A percentile compares a stretch with the other conserved stretches of the same genome.
phyloP scores from a whole-genome alignment of 2,888 invertebrate genomes.

The Argyra leucocephala region DNA sequence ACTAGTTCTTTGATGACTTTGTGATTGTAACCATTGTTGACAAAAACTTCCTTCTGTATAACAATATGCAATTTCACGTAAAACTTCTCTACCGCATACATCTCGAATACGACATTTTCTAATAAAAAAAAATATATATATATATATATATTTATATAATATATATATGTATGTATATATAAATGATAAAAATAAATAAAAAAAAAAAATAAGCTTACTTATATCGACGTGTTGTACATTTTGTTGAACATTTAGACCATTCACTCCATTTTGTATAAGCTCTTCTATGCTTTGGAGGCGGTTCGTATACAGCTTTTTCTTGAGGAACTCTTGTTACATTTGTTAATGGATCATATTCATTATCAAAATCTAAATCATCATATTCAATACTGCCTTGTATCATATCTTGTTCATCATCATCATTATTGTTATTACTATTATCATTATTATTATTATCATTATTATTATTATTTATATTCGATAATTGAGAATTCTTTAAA shows the following conservation, averaged over 20 bases:
- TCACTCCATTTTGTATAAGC: conserved; percentile 69
- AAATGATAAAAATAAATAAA: too few species aligned
- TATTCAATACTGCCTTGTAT: conserved; percentile 20
- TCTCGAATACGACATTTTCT: conserved; percentile 65
- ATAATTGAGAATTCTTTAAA: background rate
- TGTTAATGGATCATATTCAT: conserved; percentile 13
- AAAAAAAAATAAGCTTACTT: conserved; percentile 50
- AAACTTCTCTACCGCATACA: conserved; percentile 65
- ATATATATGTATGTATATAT: conserved; percentile 12
- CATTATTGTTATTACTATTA: conserved; percentile 17
- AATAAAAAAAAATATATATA: conserved; percentile 11
- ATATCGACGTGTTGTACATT: conserved; percentile 69
- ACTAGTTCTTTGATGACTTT: conserved; percentile 35
- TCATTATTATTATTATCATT: conserved; percentile 25
- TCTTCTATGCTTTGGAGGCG: conserved; percentile 34
- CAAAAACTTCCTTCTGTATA: conserved; percentile 74
- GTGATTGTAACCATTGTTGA: conserved; percentile 55
- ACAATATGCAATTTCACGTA: conserved; percentile 77
- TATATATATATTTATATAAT: background rate
- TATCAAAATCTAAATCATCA: conserved; percentile 22
- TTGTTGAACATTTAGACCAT: conserved; percentile 72
- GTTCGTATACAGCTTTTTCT: conserved; percentile 37
- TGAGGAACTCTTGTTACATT: conserved; percentile 19
- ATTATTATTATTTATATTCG: conserved; percentile 23
- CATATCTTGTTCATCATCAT: conserved; percentile 26